A percentile compares a stretch with the other conserved stretches of the same genome.
phyloP scores from a whole-genome alignment of 2,113 vertebrate genomes.

The Spilogale gracilis region DNA sequence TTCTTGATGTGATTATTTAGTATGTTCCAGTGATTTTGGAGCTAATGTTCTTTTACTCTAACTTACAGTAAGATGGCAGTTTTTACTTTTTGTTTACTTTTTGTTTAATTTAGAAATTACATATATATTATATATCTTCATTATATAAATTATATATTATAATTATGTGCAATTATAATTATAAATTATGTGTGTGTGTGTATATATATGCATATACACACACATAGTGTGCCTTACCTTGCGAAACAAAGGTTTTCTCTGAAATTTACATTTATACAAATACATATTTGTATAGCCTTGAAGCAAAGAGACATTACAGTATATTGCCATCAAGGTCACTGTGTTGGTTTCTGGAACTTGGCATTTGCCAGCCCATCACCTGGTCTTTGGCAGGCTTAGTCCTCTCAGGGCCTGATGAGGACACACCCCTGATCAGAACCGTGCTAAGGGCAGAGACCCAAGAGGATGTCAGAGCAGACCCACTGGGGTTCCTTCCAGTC shows the following conservation, averaged over 20 bases:
- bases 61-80: conserved; percentile 37
- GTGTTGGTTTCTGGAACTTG: neutral
- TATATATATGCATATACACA: neutral
- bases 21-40: conserved; percentile 13
- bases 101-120: neutral
- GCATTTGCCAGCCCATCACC: neutral
- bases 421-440: neutral
- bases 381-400: neutral
- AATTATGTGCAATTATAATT: neutral
- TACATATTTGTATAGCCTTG: neutral
- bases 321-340: neutral
- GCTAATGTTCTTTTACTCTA: conserved; percentile 44
- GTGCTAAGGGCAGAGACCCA: neutral
- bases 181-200: neutral
- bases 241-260: conserved; percentile 36
- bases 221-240: neutral
- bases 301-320: neutral
- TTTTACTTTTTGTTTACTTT: conserved; percentile 37
- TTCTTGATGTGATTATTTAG: conserved; percentile 69
- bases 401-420: neutral
- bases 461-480: neutral
- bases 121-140: neutral
- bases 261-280: neutral
- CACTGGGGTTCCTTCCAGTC: neutral
- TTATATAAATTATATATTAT: neutral